Conservation (phyloP, 1,140 invertebrate species). For the Panagrolaimus sp. region DNA sequence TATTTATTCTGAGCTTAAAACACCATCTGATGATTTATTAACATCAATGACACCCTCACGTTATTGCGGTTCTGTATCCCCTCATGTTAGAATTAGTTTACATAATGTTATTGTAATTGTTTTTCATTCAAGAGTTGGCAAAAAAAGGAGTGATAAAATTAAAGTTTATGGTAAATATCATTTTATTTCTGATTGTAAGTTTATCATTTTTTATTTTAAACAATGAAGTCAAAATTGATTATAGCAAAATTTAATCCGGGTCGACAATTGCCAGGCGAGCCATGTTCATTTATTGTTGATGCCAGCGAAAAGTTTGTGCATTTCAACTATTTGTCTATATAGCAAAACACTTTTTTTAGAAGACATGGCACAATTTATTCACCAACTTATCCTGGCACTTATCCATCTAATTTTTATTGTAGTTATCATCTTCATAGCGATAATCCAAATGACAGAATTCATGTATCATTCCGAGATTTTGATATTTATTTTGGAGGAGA, state of each 20-base stretch:
- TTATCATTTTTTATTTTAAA: slow-evolving; percentile 16
- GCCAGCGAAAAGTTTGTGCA: slow-evolving; percentile 58
- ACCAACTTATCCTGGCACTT: slow-evolving; percentile 95
- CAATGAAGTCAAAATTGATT: slow-evolving; percentile 36
- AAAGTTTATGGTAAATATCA: slow-evolving; percentile 78
- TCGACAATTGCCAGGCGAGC: slow-evolving; percentile 66
- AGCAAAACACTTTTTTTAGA: slow-evolving; percentile 60
- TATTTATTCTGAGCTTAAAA: slow-evolving; percentile 79
- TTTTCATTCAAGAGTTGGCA: slow-evolving; percentile 81
- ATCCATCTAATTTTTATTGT: slow-evolving; percentile 71
- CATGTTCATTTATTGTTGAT: slow-evolving; percentile 60
- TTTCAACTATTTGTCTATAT: slow-evolving; percentile 66
- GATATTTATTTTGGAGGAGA: slow-evolving; percentile 95
- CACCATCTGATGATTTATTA: slow-evolving; percentile 73
- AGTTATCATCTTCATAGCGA: slow-evolving; percentile 75
- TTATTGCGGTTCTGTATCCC: slow-evolving; percentile 88
- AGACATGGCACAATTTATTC: slow-evolving; percentile 80
- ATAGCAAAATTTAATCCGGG: slow-evolving; percentile 76
- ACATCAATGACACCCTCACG: slow-evolving; percentile 89
- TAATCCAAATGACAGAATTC: slow-evolving; percentile 74
- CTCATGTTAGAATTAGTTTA: slow-evolving; percentile 77
- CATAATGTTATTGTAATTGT: slow-evolving; percentile 84
- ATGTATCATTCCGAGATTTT: slow-evolving; percentile 93
- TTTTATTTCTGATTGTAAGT: slow-evolving; percentile 90
- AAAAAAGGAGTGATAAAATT: slow-evolving; percentile 72